These are phyloP conservation scores for Serrognathus titanus DNA, from an alignment of 2,888 invertebrate genomes.

Conservation along the genomic window DNA sequence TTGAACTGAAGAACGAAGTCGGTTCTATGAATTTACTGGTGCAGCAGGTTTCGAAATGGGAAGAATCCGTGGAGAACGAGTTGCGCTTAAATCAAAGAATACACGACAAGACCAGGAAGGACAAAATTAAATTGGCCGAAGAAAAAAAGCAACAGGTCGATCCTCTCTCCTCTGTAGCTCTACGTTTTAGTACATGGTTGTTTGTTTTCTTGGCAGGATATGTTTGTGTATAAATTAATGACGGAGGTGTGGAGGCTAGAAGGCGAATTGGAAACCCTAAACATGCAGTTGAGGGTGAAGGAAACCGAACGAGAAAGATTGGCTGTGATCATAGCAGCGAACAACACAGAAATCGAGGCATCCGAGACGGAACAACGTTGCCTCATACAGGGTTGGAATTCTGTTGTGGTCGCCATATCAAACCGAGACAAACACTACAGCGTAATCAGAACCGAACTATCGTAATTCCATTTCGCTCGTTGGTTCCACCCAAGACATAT, in stretches of 20 bases:
- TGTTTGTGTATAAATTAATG: conserved; percentile 64
- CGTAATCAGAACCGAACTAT: conserved; percentile 59
- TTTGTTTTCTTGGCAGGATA: conserved; percentile 49
- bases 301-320: conserved; percentile 59
- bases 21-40: conserved; percentile 57
- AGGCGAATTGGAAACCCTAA: conserved; percentile 60
- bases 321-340: conserved; percentile 60
- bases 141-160: conserved; percentile 59
- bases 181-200: background rate
- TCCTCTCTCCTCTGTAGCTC: background rate
- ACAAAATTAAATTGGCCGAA: conserved; percentile 54
- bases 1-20: conserved; percentile 56
- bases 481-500: background rate
- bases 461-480: conserved; percentile 44
- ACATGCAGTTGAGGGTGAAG: conserved; percentile 65
- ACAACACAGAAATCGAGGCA: conserved; percentile 70
- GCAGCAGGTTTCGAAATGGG: conserved; percentile 60
- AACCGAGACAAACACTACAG: conserved; percentile 65
- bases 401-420: conserved; percentile 66
- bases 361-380: conserved; percentile 67
- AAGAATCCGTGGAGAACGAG: conserved; percentile 61
- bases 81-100: conserved; percentile 62
- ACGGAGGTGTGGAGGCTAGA: conserved; percentile 70
- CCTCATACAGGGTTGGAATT: conserved; percentile 70
- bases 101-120: conserved; percentile 60